Evolutionary conservation across 2,888 invertebrate species (phyloP).

Genomic region (Plemyria rubiginata): DNA sequence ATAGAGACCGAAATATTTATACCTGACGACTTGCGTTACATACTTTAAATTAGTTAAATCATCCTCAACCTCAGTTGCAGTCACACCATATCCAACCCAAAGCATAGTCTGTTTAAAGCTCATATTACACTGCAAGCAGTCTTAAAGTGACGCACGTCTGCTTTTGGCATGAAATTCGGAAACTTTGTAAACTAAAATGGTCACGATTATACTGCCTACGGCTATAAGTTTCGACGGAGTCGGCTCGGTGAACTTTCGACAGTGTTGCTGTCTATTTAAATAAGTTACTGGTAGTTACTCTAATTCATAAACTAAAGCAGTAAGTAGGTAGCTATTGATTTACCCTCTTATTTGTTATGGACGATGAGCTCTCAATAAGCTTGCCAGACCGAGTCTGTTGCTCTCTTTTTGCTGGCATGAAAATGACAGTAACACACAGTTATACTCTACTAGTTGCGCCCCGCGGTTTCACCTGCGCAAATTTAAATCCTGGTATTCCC

Average conservation of each 20-base stretch:
- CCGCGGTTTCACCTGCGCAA: too few relatives aligned
- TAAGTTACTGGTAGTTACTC: constrained; percentile 15
- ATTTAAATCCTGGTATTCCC: too few relatives aligned
- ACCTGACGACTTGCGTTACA: too few relatives aligned
- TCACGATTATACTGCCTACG: constrained; percentile 39
- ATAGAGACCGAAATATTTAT: too few relatives aligned
- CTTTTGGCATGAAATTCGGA: constrained; percentile 41
- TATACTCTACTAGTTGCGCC: too few relatives aligned
- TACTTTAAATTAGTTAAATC: background rate
- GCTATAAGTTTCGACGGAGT: constrained; percentile 34
- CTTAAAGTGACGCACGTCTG: constrained; percentile 10
- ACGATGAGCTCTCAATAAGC: too few relatives aligned
- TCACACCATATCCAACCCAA: background rate
- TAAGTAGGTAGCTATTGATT: background rate
- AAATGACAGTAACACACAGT: too few relatives aligned
- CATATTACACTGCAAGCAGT: constrained; percentile 6
- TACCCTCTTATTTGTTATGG: too few relatives aligned
- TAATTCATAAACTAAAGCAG: constrained; percentile 9
- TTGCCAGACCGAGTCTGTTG: too few relatives aligned
- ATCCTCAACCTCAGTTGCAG: background rate
- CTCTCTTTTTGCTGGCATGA: too few relatives aligned
- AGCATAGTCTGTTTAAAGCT: background rate
- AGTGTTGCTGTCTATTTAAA: constrained; percentile 26
- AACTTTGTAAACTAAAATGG: constrained; percentile 40
- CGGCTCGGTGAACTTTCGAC: constrained; percentile 35